Conservation (phyloP, 2,113 vertebrate genomes). For the Cyprinus carpio region DNA sequence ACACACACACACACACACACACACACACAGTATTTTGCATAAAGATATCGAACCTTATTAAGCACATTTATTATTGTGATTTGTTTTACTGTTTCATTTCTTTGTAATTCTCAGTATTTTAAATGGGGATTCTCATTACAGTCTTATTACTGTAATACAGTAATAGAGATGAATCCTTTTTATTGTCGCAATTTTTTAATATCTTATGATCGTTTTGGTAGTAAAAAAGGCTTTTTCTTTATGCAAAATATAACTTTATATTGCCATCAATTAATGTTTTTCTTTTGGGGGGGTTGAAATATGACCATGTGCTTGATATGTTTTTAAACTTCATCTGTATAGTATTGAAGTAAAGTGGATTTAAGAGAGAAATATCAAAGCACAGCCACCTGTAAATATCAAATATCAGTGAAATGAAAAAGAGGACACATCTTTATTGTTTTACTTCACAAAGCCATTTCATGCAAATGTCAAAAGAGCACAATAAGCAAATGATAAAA, state of each 20-base stretch:
- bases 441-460: not conserved
- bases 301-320: not conserved
- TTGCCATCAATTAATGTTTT: not conserved
- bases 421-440: not conserved
- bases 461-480: conserved; percentile 12
- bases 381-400: conserved; percentile 30
- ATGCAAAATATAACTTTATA: not conserved
- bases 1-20: no score
- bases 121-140: no score
- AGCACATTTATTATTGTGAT: not conserved
- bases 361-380: not conserved
- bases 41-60: not conserved
- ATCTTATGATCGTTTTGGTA: not conserved
- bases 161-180: not conserved
- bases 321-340: not conserved
- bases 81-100: no score
- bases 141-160: not conserved
- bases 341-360: not conserved
- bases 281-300: not conserved
- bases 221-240: not conserved
- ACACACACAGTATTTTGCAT: not conserved
- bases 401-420: not conserved
- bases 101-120: no score
- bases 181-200: no score
- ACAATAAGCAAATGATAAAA: not conserved